Evolutionary conservation across 1,140 invertebrate genomes (phyloP).

Genomic region (Cyclargus thomasi): DNA sequence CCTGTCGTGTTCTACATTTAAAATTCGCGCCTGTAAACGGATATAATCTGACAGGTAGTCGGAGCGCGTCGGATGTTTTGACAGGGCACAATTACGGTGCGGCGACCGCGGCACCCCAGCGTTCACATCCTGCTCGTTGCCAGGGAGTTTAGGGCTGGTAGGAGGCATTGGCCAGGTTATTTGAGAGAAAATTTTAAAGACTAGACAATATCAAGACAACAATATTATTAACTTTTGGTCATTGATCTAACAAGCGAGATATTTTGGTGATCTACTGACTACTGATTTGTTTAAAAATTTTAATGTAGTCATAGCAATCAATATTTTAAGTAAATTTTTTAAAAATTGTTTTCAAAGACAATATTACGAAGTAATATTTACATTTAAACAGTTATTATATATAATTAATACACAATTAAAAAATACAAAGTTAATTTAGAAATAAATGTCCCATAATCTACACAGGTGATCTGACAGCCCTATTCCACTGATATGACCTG

Average conservation of each 20-base stretch:
- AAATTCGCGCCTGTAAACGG: constrained; percentile 46
- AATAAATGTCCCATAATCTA: not conserved
- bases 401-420: too few relatives aligned
- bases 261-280: too few relatives aligned
- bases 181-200: not conserved
- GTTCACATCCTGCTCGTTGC: constrained; percentile 54
- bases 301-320: too few relatives aligned
- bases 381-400: too few relatives aligned
- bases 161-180: not conserved
- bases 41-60: constrained; percentile 64
- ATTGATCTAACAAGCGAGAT: too few relatives aligned
- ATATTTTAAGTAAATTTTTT: too few relatives aligned
- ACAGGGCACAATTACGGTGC: constrained; percentile 60
- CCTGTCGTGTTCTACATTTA: not conserved
- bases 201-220: too few relatives aligned
- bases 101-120: constrained; percentile 28
- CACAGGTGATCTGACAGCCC: not conserved
- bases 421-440: not conserved
- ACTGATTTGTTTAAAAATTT: too few relatives aligned
- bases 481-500: constrained; percentile 20
- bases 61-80: constrained; percentile 60
- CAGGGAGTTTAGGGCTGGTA: not conserved
- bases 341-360: too few relatives aligned
- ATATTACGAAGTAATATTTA: too few relatives aligned
- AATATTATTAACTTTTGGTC: too few relatives aligned